Evolutionary conservation across 2,797 vertebrate genomes (phyloP), one percentile per base, ranked within the genome.

Genomic region (Alcedo quadribrachys): DNA sequence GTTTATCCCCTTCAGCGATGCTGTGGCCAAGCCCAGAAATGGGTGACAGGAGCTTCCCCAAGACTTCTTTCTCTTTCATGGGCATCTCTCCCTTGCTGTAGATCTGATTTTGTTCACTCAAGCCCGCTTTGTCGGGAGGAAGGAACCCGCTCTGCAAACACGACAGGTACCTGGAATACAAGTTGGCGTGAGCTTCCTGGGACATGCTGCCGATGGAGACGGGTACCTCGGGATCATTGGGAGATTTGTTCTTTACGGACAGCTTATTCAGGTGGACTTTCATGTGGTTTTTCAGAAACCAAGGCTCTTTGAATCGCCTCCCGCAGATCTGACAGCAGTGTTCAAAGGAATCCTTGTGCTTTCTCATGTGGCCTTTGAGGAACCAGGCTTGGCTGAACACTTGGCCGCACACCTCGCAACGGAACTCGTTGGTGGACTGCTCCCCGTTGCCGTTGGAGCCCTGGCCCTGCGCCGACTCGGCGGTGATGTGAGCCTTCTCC

Each of bases 261-360:
- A 99, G 96, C 92, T 99, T 99, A 96, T 99, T 99, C 94, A 99
- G 98, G 96, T 99, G 99, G 63, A 99, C 99, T 96, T 99, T 99
- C 99, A 99, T 99, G 97, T 99, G 99, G 94, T 99, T 99, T 97
- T 99, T 99, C 54, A 99, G 98, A 96, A 99, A 99, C 99, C 99
- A 99, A 68, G 99, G 99, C 96, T 99, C 99, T 87, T 99, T 99
- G 97, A 99, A 99, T 91, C 99, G 98, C 55, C 99, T 98, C 81
- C 99, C 99, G 1, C 99, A 99, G 90, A 99, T 99, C 97, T 99
- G 99, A 96, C 99, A 99, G 97, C 99, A 99, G 96, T 99, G 99
- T 92, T 99, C 99, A 82, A 99, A 99, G 24, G 99, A 99, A 97
- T 99, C 99, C 93, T 99, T 99, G 98, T 99, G 99, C 97, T 99